phyloP scores from a whole-genome alignment of 1,140 invertebrate species.

The Bombus balteatus region DNA sequence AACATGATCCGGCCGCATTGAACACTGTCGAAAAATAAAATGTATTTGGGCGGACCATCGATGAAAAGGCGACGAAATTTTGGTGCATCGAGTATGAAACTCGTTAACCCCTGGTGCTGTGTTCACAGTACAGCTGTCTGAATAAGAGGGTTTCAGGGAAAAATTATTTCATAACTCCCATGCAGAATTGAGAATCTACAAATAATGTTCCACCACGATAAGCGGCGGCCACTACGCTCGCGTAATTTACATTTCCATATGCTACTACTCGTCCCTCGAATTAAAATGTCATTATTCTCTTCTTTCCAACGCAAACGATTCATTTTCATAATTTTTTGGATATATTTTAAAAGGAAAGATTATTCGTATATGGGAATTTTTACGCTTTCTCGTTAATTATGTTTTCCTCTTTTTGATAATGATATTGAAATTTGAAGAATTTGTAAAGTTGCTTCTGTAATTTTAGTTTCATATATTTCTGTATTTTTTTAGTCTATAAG shows the following conservation, averaged over 20 bases:
- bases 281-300: background rate
- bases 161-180: conserved; percentile 58
- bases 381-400: background rate
- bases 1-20: background rate
- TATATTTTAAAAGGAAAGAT: background rate
- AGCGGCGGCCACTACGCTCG: conserved; percentile 8
- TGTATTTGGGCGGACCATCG: background rate
- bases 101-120: conserved; percentile 63
- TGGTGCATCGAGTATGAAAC: conserved; percentile 56
- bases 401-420: background rate
- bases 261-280: background rate
- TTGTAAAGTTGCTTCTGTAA: background rate
- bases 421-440: background rate
- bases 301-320: background rate
- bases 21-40: conserved; percentile 17
- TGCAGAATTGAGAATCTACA: conserved; percentile 54
- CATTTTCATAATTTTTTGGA: background rate
- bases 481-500: too few species aligned
- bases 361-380: too few species aligned
- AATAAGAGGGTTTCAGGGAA: conserved; percentile 59
- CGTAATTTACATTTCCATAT: background rate
- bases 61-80: conserved; percentile 51
- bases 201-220: conserved; percentile 57
- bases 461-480: background rate
- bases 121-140: conserved; percentile 58